Evolutionary conservation across 2,113 vertebrate species (phyloP).

Genomic region (Neotragus pygmaeus): DNA sequence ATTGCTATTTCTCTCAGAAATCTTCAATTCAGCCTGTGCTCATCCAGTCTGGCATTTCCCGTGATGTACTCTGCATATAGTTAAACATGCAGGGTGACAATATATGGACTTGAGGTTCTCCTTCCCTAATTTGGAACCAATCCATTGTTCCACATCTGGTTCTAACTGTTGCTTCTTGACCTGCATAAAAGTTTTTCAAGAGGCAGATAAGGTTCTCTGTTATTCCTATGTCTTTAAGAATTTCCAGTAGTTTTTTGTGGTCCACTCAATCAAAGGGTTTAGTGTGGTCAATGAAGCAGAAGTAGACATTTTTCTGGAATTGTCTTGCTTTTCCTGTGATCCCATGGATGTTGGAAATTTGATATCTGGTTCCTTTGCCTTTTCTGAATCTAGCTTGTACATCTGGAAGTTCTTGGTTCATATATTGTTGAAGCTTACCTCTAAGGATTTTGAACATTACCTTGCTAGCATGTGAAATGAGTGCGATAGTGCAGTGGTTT

Average conservation of each 20-base stretch:
- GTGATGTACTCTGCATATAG: background rate
- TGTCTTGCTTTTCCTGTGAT: background rate
- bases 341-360: background rate
- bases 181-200: background rate
- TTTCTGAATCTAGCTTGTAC: background rate
- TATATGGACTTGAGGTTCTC: background rate
- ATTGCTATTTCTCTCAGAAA: background rate
- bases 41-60: background rate
- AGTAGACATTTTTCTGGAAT: background rate
- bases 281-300: background rate
- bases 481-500: fast-evolving
- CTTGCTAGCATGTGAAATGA: background rate
- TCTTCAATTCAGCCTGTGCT: background rate
- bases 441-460: background rate
- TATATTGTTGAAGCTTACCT: background rate
- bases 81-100: background rate
- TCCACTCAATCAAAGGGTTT: background rate
- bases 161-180: background rate
- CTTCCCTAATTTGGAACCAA: background rate
- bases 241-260: background rate
- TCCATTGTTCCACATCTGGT: background rate
- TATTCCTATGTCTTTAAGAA: background rate
- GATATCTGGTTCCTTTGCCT: background rate
- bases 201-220: background rate
- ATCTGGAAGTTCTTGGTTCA: background rate